phyloP scores from a whole-genome alignment of 2,113 vertebrate species.

The Poeciliopsis retropinna region DNA sequence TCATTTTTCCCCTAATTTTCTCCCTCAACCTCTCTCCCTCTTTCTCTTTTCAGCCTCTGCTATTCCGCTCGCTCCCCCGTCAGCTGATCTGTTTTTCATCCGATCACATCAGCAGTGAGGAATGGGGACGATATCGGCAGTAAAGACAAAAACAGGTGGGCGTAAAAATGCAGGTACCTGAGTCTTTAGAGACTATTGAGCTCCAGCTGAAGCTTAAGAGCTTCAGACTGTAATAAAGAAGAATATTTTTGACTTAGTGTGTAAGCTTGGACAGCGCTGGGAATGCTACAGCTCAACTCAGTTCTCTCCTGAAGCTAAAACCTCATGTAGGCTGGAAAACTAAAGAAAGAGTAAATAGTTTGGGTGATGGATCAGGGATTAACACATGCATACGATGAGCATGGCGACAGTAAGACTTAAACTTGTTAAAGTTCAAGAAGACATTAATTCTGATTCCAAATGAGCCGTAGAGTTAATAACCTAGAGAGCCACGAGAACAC shows the following conservation, averaged over 20 bases:
- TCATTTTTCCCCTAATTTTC: constrained; percentile 31
- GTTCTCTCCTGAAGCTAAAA: constrained; percentile 5
- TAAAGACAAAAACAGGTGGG: constrained; percentile 33
- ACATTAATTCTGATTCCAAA: not conserved
- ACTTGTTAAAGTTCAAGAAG: not conserved
- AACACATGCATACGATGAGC: no score
- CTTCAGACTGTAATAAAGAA: constrained; percentile 42
- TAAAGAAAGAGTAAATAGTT: no score
- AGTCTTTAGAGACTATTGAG: constrained; percentile 31
- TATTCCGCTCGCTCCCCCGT: not conserved
- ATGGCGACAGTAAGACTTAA: not conserved
- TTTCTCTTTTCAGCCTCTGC: constrained; percentile 6
- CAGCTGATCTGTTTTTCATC: constrained; percentile 19
- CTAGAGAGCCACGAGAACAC: no score
- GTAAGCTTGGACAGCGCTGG: not conserved
- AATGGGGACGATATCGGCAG: constrained; percentile 37
- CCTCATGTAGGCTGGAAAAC: not conserved
- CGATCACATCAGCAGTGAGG: constrained; percentile 55
- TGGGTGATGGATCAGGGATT: no score
- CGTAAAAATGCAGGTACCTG: constrained; percentile 19
- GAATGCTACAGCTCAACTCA: not conserved
- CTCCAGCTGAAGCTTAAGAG: constrained; percentile 34
- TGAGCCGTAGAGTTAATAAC: no score
- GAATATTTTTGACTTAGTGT: constrained; percentile 16
- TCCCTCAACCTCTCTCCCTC: not conserved